These are phyloP conservation scores for Petrosia ficiformis DNA, from an alignment of 37 sponge, comb jelly and placozoan species.

Conservation along the genomic window DNA sequence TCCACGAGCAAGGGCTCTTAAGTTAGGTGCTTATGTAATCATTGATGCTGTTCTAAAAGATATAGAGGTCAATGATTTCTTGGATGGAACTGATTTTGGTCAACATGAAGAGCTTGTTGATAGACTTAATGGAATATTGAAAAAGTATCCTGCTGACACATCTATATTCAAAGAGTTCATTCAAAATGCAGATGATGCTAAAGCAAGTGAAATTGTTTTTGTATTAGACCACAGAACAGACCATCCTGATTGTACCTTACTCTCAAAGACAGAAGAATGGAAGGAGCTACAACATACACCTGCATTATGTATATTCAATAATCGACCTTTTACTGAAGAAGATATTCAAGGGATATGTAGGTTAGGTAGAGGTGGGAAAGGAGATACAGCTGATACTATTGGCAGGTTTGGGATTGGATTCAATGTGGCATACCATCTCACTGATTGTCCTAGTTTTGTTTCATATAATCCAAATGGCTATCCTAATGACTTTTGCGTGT, in stretches of 20 bases:
- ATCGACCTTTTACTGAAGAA: conserved; percentile 58
- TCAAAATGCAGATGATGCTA: conserved; percentile 86
- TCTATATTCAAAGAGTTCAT: conserved; percentile 75
- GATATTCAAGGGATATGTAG: conserved; percentile 71
- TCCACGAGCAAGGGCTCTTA: conserved; percentile 13
- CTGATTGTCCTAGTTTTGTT: conserved; percentile 74
- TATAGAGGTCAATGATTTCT: conserved; percentile 28
- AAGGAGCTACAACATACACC: conserved; percentile 46
- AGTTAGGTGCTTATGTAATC: conserved; percentile 28
- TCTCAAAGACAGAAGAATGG: conserved; percentile 37
- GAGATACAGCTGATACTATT: conserved; percentile 46
- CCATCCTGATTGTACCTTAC: conserved; percentile 22
- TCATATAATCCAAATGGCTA: conserved; percentile 33
- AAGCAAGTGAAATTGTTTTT: conserved; percentile 66
- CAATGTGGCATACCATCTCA: conserved; percentile 85
- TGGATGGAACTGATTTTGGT: conserved; percentile 67
- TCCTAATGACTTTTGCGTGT: conserved; percentile 60
- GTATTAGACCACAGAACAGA: conserved; percentile 45
- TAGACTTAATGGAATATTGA: conserved; percentile 57
- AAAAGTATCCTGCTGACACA: conserved; percentile 55
- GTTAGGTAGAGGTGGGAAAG: conserved; percentile 77
- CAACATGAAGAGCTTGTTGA: conserved; percentile 75
- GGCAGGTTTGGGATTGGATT: conserved; percentile 89
- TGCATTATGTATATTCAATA: conserved; percentile 68
- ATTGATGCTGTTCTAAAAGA: conserved; percentile 34